Evolutionary conservation across 2,888 invertebrate species (phyloP), one percentile per base, ranked within the genome.

Genomic region (Eumacrocentrus americanus): DNA sequence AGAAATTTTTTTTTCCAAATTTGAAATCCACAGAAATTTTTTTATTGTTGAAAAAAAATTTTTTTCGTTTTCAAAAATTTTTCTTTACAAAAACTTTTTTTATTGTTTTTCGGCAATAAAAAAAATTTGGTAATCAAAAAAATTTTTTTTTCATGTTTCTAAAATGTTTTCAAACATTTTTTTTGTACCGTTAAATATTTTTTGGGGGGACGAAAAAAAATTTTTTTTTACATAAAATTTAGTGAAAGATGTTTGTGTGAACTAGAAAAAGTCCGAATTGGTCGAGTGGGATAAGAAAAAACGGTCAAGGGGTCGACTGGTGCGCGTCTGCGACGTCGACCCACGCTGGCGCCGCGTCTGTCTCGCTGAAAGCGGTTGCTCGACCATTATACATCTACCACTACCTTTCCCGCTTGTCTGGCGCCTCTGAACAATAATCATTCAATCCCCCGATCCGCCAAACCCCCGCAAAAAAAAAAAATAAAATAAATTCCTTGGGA

Each of bases 331-430:
- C 65, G 66, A 53, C 47, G 16, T 57, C 78, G 74, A 75, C 77
- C 78, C 79, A 78, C 78, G 77, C 77, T 77, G 78, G 79, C 79
- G 78, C 78, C 78, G 73, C 61, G 63, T 68, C 64, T 63, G 61
- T 66, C 68, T 64, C 66, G 46, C 63, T 64, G 58, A 29, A 54
- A 9, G 25, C 23, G 46, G 16, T 44, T 34, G 47, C 29, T 38
- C 57, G 35, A 42, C 57, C 50, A 52, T 22, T 2, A 20, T 37
- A 34, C 16, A 48, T 48, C 58, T 61, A 57, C 34, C 47, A 22
- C 16, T 18, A 58, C 50, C 55, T 58, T 56, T 51, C 57, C 40
- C 58, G 52, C 63, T 52, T 50, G 46, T 29, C 29, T 29, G 29
- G 29, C 29, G 29, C 29, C 29, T 29, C 29, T 29, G 4, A 29